Base-by-base conservation (phyloP, 2,113 vertebrate species). In the Albula goreensis region DNA sequence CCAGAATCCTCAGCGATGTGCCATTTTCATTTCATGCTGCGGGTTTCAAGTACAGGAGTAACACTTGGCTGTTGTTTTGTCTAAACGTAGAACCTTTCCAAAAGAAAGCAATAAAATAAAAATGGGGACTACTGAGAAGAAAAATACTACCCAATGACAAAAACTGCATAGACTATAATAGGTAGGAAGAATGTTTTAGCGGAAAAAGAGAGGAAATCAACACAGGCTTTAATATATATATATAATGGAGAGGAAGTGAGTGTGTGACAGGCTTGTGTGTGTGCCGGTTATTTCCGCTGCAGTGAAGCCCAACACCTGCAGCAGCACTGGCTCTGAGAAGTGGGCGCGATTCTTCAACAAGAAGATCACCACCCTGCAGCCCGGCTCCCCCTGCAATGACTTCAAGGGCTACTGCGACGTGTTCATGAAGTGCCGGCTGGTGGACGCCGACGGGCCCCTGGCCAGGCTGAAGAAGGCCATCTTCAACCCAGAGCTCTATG, bases 351-450 rank as follows among this genome's bases (percentile, higher is more conserved):
- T 85, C 15, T 99, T 99, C 57, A 87, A 91, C 49, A 95, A 86
- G 25, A 96, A 90, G 80, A 93, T 96, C 22, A 96, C 93, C 31
- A 98, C 97, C 2, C 94, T 99, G 89, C 98, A 99, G 90, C 98
- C 98, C 0, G 98, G 98, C 80, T 99, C 98, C 7, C 98, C 98
- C 82, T 99, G 98, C 90, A 99, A 99, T 49, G 97, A 99, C 88
- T 99, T 98, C 88, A 97, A 96, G 93, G 98, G 98, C 88, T 99
- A 99, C 94, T 99, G 98, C 78, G 98, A 99, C 85, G 98, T 99
- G 52, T 99, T 99, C 80, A 98, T 96, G 97, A 96, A 96, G 88
- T 99, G 98, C 84, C 96, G 98, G 12, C 94, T 99, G 50, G 98
- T 99, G 88, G 98, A 99, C 87, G 98, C 98, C 0, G 98, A 99